Evolutionary conservation across 2,113 vertebrate species (phyloP).

Genomic region (Ceyx margarethae): DNA sequence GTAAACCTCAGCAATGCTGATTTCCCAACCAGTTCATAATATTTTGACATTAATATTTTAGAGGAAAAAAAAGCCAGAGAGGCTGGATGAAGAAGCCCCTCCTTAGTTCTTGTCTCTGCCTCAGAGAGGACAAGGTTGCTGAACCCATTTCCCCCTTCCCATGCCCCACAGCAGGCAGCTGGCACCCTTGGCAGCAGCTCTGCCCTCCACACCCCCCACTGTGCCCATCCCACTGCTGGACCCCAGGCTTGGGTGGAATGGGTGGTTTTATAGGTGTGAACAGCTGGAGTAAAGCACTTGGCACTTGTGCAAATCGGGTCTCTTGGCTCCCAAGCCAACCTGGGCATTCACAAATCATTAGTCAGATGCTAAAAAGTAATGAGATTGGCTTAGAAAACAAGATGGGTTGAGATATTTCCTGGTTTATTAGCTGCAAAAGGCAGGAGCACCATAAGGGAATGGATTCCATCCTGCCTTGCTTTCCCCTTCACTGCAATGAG

Average conservation of each 20-base stretch:
- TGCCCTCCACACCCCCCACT: not conserved
- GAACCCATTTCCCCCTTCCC: not conserved
- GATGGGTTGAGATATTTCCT: not conserved
- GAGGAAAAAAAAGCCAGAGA: not conserved
- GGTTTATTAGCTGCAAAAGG: not conserved
- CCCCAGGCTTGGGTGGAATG: constrained; percentile 5
- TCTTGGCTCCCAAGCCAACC: constrained; percentile 19
- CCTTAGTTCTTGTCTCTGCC: not conserved
- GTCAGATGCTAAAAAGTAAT: constrained; percentile 39
- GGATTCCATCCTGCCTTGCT: not conserved
- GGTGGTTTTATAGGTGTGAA: constrained; percentile 41
- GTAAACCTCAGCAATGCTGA: not conserved
- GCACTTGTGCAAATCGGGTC: not conserved
- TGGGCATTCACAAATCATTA: constrained; percentile 30
- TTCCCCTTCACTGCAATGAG: not conserved
- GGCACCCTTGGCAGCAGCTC: not conserved
- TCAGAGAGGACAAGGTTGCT: not conserved
- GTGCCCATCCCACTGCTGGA: not conserved
- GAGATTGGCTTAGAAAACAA: constrained; percentile 19
- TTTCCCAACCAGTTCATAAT: not conserved
- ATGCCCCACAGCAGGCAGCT: accelerated
- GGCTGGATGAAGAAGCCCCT: not conserved
- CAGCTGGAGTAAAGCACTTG: constrained; percentile 41
- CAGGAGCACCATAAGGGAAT: no score
- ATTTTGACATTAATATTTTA: not conserved